These are phyloP conservation scores for Rousettus madagascariensis DNA, from an alignment of 2,797 vertebrate genomes.

Conservation along the genomic window DNA sequence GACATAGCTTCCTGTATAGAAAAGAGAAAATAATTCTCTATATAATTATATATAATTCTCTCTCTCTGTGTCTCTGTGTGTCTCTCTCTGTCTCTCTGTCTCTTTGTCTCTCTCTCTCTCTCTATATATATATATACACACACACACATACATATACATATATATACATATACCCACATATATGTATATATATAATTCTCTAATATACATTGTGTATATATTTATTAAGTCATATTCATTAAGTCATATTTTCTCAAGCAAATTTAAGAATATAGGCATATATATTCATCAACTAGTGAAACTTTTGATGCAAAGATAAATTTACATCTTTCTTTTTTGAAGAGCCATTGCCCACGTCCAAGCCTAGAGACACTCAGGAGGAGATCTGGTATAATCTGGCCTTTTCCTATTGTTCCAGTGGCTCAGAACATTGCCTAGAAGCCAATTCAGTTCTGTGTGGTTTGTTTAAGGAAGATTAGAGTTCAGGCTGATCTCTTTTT, in stretches of 20 bases:
- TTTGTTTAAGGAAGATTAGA: conserved; percentile 54
- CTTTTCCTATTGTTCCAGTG: conserved; percentile 3
- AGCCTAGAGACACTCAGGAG: conserved; percentile 19
- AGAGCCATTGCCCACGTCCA: neutral
- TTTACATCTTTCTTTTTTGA: neutral
- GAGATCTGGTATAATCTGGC: neutral
- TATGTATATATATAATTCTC: neutral
- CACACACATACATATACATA: neutral
- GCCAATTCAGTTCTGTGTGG: conserved; percentile 1
- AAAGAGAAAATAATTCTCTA: conserved; percentile 14
- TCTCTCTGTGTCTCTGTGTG: too few species aligned
- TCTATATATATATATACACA: too few species aligned
- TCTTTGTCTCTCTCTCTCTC: too few species aligned
- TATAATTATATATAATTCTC: neutral
- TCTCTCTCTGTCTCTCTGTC: too few species aligned
- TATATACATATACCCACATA: neutral
- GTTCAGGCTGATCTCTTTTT: conserved; percentile 37
- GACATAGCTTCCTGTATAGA: neutral
- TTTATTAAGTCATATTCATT: conserved; percentile 26
- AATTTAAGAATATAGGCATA: neutral
- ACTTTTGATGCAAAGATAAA: conserved; percentile 21
- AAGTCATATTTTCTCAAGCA: conserved; percentile 48
- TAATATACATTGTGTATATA: neutral
- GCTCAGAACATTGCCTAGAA: conserved; percentile 39
- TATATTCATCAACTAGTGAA: conserved; percentile 13